A percentile compares a stretch with the other conserved stretches of the same genome.
These are phyloP conservation scores for Squalus acanthias DNA, from an alignment of 2,797 vertebrate genomes.

Conservation along the genomic window DNA sequence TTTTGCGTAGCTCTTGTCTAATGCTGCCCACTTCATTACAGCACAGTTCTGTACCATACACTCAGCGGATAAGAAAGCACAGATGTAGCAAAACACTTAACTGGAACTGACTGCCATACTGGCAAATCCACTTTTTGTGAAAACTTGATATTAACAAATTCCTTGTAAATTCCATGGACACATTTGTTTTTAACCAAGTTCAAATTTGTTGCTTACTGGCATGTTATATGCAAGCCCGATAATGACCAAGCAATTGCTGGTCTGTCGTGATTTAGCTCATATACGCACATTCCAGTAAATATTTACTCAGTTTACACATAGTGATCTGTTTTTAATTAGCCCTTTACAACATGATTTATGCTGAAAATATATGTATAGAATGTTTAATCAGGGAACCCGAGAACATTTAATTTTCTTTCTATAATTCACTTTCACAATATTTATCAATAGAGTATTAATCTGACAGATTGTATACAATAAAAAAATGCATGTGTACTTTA, in stretches of 20 bases:
- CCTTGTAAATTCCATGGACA: neutral
- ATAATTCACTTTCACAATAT: neutral
- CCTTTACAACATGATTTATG: neutral
- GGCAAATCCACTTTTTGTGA: slow-evolving; percentile 9
- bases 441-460: neutral
- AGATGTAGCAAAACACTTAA: slow-evolving; percentile 12
- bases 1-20: slow-evolving; percentile 23
- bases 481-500: neutral
- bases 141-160: slow-evolving; percentile 23
- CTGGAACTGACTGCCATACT: neutral
- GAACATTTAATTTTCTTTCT: neutral
- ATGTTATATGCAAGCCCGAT: neutral
- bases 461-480: neutral
- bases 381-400: neutral
- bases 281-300: neutral
- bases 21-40: neutral
- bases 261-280: neutral
- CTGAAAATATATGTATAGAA: neutral
- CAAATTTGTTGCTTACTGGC: neutral
- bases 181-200: neutral
- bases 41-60: neutral
- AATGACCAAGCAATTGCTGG: neutral
- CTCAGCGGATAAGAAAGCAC: neutral
- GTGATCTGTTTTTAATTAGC: neutral
- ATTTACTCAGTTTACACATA: neutral